Evolutionary conservation across 2,888 invertebrate species (phyloP).

Genomic region (Tiliacea aurago): DNA sequence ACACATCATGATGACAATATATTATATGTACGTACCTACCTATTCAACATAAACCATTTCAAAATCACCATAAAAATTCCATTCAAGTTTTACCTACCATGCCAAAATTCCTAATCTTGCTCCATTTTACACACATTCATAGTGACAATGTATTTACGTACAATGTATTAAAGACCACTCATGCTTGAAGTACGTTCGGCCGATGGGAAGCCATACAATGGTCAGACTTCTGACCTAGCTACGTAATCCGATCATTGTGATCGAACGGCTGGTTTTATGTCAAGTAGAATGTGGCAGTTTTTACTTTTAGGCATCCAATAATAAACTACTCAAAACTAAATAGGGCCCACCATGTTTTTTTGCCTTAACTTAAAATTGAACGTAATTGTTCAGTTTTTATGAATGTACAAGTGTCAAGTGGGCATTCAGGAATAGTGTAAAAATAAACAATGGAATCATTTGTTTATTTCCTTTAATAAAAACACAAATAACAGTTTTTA

Average conservation of each 20-base stretch:
- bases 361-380: too few relatives aligned
- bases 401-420: too few relatives aligned
- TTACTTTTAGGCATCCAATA: constrained; percentile 1
- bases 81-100: constrained; percentile 15
- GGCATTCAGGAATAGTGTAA: too few relatives aligned
- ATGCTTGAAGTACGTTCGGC: constrained; percentile 56
- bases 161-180: constrained; percentile 35
- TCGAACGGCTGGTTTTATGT: constrained; percentile 49
- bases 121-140: constrained; percentile 12
- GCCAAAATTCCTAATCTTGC: constrained; percentile 39
- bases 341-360: too few relatives aligned
- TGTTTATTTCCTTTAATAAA: too few relatives aligned
- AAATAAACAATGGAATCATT: too few relatives aligned
- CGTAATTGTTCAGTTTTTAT: too few relatives aligned
- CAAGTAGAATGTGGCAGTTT: constrained; percentile 9
- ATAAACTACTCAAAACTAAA: too few relatives aligned
- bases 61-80: constrained; percentile 2
- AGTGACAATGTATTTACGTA: constrained; percentile 25
- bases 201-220: constrained; percentile 66
- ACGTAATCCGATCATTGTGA: constrained; percentile 61
- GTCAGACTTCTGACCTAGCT: constrained; percentile 63
- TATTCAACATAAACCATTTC: constrained; percentile 2
- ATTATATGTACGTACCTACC: not conserved
- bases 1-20: not conserved
- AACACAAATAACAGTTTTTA: too few relatives aligned